A percentile compares a stretch with the other conserved stretches of the same genome.
Evolutionary conservation across 1,140 invertebrate genomes (phyloP).

Genomic region (Heliconius hermathena): DNA sequence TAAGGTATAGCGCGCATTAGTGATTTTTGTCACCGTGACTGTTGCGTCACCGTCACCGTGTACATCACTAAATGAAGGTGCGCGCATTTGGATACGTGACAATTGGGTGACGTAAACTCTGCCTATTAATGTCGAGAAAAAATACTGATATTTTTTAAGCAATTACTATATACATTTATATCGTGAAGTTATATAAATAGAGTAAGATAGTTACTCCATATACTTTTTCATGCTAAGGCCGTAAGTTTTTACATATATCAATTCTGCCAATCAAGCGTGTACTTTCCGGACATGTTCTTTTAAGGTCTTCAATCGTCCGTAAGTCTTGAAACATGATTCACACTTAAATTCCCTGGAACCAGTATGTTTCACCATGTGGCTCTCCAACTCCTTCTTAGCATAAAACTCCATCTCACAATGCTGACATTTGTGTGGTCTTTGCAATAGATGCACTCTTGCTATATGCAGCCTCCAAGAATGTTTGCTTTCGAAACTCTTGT

Average conservation of each 20-base stretch:
- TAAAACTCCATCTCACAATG: conserved; percentile 70
- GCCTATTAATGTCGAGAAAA: neutral
- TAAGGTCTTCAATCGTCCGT: conserved; percentile 66
- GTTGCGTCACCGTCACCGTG: no score
- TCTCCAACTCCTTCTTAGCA: conserved; percentile 59
- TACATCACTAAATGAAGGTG: no score
- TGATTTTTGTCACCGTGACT: no score
- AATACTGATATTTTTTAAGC: neutral
- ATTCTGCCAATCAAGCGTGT: conserved; percentile 32
- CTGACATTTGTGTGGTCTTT: conserved; percentile 62
- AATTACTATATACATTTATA: neutral
- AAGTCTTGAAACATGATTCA: conserved; percentile 77
- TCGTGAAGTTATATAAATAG: no score
- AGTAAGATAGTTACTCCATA: neutral
- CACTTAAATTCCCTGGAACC: conserved; percentile 81
- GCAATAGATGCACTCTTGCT: conserved; percentile 65
- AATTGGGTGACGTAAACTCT: no score
- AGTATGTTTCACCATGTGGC: conserved; percentile 81
- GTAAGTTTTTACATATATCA: no score
- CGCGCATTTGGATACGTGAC: no score
- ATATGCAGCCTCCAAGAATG: conserved; percentile 56
- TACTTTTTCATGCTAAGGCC: neutral
- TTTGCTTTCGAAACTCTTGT: conserved; percentile 57
- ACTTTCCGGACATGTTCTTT: conserved; percentile 89
- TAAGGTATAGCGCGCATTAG: no score